Base-by-base conservation (phyloP, 2,797 vertebrate genomes). In the Podarcis lilfordi region DNA sequence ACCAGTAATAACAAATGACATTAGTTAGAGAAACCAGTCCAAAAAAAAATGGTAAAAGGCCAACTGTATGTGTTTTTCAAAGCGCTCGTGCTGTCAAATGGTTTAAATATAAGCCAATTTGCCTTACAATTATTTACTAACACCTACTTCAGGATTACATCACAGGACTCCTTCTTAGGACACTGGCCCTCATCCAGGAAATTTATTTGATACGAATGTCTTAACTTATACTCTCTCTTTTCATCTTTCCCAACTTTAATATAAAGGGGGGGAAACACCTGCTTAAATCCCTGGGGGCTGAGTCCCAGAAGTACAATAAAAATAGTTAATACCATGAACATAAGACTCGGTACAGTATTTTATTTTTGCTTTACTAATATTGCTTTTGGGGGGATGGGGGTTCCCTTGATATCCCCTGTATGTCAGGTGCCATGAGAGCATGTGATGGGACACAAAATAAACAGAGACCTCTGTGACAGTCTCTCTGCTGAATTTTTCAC, bases 371-470 rank as follows among this genome's bases (percentile, higher is more conserved):
- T 69, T 82, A 9, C 45, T 82, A 90, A 84, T 94, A 89, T 88
- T 91, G 84, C 91, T 78, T 13, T 19, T 72, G 21, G 72, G 25
- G 1, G 50, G 13, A 3, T 4, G 50, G 50, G 3, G 50, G 40
- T 75, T 91, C 89, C 85, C 86, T 82, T n/a, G 89, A 92, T 81
- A 27, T 90, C 84, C 72, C 92, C 89, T 85, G 77, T 92, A 89
- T 89, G 92, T 92, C 91, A 90, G 69, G 89, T 95, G 87, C 92
- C 92, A 79, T 71, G 83, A 90, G 91, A 93, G 84, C 81, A 0
- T 94, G 92, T 94, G 93, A 94, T 95, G 85, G 85, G 87, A 89
- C 92, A 89, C 87, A 78, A 94, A 91, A 93, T 94, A 95, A 96
- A 95, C 82, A 95, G 89, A 89, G 88, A 91, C 72, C 91, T 89